Evolutionary conservation across 2,113 vertebrate species (phyloP).

Genomic region (Takifugu flavidus): DNA sequence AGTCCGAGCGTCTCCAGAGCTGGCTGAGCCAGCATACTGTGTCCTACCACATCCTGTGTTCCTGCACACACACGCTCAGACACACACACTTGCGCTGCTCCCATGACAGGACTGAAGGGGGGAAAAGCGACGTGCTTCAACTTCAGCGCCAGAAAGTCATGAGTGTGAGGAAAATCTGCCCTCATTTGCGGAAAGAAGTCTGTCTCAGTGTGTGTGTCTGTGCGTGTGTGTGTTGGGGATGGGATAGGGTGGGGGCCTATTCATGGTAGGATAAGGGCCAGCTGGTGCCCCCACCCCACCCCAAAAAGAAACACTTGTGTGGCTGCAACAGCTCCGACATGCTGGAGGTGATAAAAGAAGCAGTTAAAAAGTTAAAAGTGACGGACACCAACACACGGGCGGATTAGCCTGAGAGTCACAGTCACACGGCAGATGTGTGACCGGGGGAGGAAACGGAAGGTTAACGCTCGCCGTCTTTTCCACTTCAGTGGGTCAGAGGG

Average conservation of each 20-base stretch:
- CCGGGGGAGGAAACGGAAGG: constrained; percentile 29
- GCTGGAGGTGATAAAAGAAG: constrained; percentile 16
- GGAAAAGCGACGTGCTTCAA: constrained; percentile 54
- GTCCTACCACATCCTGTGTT: constrained; percentile 73
- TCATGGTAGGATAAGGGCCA: constrained; percentile 37
- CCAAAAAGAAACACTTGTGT: constrained; percentile 43
- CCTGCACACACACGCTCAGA: constrained; percentile 35
- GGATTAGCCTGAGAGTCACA: constrained; percentile 12
- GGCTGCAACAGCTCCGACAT: constrained; percentile 30
- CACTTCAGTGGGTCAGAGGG: constrained; percentile 31
- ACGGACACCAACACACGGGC: not conserved
- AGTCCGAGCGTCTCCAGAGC: constrained; percentile 53
- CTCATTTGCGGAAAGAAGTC: constrained; percentile 38
- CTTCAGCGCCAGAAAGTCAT: constrained; percentile 54
- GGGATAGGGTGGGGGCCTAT: constrained; percentile 21
- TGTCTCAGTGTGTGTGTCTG: not conserved
- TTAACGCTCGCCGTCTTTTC: constrained; percentile 31
- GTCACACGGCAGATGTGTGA: constrained; percentile 13
- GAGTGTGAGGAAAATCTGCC: constrained; percentile 55
- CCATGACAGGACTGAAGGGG: constrained; percentile 38
- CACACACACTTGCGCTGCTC: constrained; percentile 36
- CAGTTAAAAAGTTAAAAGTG: constrained; percentile 26
- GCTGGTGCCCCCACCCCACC: constrained; percentile 39
- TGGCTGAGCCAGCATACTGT: constrained; percentile 66
- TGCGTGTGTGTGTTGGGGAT: constrained; percentile 28